Evolutionary conservation across 2,888 invertebrate genomes (phyloP), one percentile per base, ranked within the genome.

Genomic region (Eilema depressum): DNA sequence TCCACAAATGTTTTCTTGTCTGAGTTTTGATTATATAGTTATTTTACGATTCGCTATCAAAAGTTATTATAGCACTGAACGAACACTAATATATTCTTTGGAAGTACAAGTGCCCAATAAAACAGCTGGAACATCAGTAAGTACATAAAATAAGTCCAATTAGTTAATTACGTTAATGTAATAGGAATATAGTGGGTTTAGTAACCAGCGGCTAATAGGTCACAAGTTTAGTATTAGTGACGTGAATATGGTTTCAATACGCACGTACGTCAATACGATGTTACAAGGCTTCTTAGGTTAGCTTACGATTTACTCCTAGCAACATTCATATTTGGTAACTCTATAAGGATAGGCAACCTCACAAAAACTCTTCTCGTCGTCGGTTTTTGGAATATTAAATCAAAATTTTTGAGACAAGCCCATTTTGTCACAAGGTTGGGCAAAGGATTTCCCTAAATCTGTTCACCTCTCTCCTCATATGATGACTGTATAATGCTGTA

Each of bases 131-230:
- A 59, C 59, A 8, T 61, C 61, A 20, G 28, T 61, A 61, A 7
- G 7, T 61, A 59, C 26, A 60, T 14, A 41, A 23, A 71, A 62
- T 59, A 1, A 71, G 28, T 57, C 41, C 56, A 62, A 70, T 71
- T 67, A 70, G 37, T 20, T 60, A 69, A 68, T 69, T 61, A 61
- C 30, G 23, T 59, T 60, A 62, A 11, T 10, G 17, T 47, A 20
- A 47, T 17, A 17, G 33, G 30, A 30, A 65, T 23, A 65, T 17
- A 20, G 25, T 25, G 41, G 28, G 33, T 33, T 57, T 12, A 33
- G 33, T 37, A 65, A 14, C 28, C 12, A 61, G 11, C 17, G 25
- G 63, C 23, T 64, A 30, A 47, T 11, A 47, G 63, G n/a, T 66
- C 25, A 37, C 33, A n/a, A 33, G 33, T 56, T 28, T 17, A 37